Evolutionary conservation across 2,888 invertebrate genomes (phyloP), one percentile per base, ranked within the genome.

Genomic region (Cepaea hortensis): DNA sequence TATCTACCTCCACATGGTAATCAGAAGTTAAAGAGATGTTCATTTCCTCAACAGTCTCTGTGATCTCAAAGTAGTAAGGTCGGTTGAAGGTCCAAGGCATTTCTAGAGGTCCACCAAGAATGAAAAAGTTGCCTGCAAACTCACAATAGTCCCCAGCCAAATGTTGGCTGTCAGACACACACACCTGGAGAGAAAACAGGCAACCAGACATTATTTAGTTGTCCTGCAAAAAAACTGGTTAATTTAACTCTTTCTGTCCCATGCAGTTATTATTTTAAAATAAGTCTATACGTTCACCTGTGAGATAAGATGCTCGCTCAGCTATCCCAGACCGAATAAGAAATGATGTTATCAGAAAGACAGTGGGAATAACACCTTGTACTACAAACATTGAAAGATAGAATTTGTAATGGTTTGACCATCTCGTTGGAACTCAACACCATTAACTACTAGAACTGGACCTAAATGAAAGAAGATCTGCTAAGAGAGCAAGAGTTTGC

Each of bases 61-160:
- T 90, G 83, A 90, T 84, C 73, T 90, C 90, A 73, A 85, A 88
- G 83, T 79, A 81, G 88, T 88, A 90, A 35, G 88, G 88, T 84
- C 85, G 80, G 80, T 50, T 80, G 86, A 85, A 88, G 72, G 55
- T 76, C 90, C 90, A 90, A 0, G 86, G 85, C 89, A 89, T 89
- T 72, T 90, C 90, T n/a, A 81, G 86, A 65, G 88, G 84, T 4
- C 90, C 90, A 4, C 90, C 90, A 68, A 90, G 86, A 79, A 89
- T 77, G 81, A 90, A 90, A 86, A 90, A 88, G 62, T 88, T 86
- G 13, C 90, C 90, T 4, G 90, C 89, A n/a, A 81, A 75, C 65
- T 87, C 87, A 70, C 90, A 90, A 72, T 86, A 65, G n/a, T 76
- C n/a, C 13, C 79, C 75, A 55, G 73, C 23, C 50, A 85, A 80